Base-by-base conservation (phyloP, 2,888 invertebrate species). In the Mesochorus sp. region DNA sequence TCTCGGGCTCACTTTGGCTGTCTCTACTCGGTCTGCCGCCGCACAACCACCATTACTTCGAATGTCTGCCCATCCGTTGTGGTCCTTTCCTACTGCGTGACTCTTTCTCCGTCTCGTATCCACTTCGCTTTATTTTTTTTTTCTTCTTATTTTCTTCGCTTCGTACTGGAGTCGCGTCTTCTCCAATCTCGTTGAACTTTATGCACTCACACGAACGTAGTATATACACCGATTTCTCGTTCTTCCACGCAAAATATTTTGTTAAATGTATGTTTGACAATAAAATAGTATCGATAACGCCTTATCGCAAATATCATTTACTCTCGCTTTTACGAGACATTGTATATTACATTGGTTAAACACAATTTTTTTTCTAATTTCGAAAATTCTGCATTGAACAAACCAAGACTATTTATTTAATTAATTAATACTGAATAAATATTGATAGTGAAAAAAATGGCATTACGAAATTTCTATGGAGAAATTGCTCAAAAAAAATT, bases 1-100 rank as follows among this genome's bases (percentile, higher is more conserved):
- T 79, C 74, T 80, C 78, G 53, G 71, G 64, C 62, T 76, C 76
- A 71, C 68, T 70, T 51, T 75, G 75, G 78, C 78, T 71, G n/a
- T n/a, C 53, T 55, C 26, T 34, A 74, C 57, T 71, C 24, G 14
- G n/a, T 49, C 61, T 21, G 31, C n/a, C 42, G 31, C 57, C 34
- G 21, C 49, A 12, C 31, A 34, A 34, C 66, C 47, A 37, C 42
- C 42, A 49, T 49, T 62, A 28, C 44, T 37, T 12, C 70, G 51
- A 62, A 74, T 77, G 70, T 80, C 61, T 73, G 77, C 70, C 70
- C 49, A 64, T 71, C 71, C 55, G 55, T 67, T 55, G 34, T 37
- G 61, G 47, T 28, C 44, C 44, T 70, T 73, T 57, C 51, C 64
- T 37, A 64, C 62, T 12, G 53, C 28, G 66, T 72, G 49, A 70